These are phyloP conservation scores for Acanthis flammea DNA, from an alignment of 2,797 vertebrate genomes.

Conservation along the genomic window DNA sequence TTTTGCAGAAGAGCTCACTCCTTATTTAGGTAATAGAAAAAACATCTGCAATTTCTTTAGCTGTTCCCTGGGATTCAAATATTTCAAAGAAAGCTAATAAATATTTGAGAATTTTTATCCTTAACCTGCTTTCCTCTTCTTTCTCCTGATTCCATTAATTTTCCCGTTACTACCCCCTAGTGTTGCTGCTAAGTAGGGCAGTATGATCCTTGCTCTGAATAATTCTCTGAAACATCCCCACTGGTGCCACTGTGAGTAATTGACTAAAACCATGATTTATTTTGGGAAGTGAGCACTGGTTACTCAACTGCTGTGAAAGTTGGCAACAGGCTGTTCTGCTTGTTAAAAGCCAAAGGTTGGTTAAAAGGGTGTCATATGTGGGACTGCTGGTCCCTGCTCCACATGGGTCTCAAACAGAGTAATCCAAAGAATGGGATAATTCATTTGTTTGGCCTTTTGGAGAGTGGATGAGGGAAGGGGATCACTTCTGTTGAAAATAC, in stretches of 20 bases:
- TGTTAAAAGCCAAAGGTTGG: not conserved
- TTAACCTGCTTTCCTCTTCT: not conserved
- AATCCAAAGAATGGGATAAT: not conserved
- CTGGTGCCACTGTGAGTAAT: not conserved
- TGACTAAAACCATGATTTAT: not conserved
- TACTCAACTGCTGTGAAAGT: not conserved
- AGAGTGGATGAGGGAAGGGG: not conserved
- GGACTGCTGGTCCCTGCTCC: not conserved
- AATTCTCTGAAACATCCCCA: not conserved
- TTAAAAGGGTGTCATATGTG: not conserved
- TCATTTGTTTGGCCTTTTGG: not conserved
- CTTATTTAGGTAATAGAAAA: not conserved
- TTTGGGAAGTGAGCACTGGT: not conserved
- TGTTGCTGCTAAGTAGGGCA: slow-evolving; percentile 8
- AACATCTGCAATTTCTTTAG: not conserved
- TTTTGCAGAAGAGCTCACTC: not conserved
- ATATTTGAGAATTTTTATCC: not conserved
- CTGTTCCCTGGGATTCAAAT: not conserved
- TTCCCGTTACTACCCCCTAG: slow-evolving; percentile 41
- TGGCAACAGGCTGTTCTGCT: not conserved
- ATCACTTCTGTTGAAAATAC: not conserved
- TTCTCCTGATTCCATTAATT: not conserved
- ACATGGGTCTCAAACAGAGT: not conserved
- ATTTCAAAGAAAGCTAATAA: not conserved
- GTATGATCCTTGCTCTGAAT: not conserved